Evolutionary conservation across 2,888 invertebrate species (phyloP).

Genomic region (Eumacrocentrus americanus): DNA sequence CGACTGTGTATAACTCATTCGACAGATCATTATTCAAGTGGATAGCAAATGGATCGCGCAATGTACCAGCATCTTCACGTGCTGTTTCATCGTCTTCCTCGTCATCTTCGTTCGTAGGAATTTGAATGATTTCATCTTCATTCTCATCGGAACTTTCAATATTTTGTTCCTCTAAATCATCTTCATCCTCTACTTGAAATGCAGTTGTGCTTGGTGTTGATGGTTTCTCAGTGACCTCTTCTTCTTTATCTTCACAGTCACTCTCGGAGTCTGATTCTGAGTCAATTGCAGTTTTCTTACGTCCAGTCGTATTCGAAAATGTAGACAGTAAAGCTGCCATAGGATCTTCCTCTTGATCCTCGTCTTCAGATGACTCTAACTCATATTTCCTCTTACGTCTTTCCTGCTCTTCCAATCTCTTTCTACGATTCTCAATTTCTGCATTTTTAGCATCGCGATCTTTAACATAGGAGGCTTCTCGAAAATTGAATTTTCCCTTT

Average conservation of each 20-base stretch:
- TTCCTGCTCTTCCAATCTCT: constrained; percentile 61
- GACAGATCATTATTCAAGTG: constrained; percentile 74
- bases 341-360: constrained; percentile 63
- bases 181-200: neutral
- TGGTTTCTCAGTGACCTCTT: neutral
- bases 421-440: constrained; percentile 53
- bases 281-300: constrained; percentile 52
- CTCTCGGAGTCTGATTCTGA: constrained; percentile 54
- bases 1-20: constrained; percentile 68
- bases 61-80: constrained; percentile 54
- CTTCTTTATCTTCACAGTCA: constrained; percentile 30
- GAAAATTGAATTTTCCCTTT: constrained; percentile 53
- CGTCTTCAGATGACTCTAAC: constrained; percentile 62
- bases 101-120: constrained; percentile 40
- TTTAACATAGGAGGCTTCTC: constrained; percentile 51
- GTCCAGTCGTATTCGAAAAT: constrained; percentile 45
- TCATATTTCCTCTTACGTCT: constrained; percentile 61
- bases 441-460: constrained; percentile 52
- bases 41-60: constrained; percentile 71
- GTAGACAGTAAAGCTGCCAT: constrained; percentile 65
- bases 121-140: constrained; percentile 35
- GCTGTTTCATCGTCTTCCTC: constrained; percentile 58
- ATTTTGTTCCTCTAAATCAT: constrained; percentile 15
- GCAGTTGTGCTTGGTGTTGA: neutral
- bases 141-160: constrained; percentile 19